These are phyloP conservation scores for Dyspetes luteomarginatus DNA, from an alignment of 2,888 invertebrate genomes.

Conservation along the genomic window DNA sequence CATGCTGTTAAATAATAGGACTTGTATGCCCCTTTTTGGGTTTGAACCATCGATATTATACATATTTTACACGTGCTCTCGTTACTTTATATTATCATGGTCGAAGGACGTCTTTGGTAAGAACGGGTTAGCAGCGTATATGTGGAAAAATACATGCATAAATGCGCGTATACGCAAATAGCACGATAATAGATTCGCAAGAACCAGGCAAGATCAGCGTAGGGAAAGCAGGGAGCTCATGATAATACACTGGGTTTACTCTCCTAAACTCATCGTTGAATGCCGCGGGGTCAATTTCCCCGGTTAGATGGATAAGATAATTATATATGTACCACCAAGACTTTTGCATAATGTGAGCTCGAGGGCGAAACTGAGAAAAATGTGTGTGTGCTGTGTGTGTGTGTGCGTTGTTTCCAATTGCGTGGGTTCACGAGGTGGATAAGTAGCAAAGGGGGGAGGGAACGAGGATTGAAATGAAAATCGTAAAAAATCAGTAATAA, in stretches of 20 bases:
- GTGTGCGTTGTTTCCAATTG: background rate
- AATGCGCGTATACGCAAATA: background rate
- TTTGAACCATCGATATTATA: too few relatives aligned
- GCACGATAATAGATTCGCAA: conserved; percentile 62
- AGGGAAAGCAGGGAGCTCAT: conserved; percentile 41
- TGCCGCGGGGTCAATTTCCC: conserved; percentile 67
- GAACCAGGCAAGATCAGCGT: conserved; percentile 69
- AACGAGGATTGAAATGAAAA: too few relatives aligned
- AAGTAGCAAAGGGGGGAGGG: too few relatives aligned
- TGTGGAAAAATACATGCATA: background rate
- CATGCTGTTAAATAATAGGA: too few relatives aligned
- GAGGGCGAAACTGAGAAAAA: conserved; percentile 50
- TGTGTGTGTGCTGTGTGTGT: background rate
- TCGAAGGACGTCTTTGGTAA: conserved; percentile 57
- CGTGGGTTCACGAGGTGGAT: too few relatives aligned
- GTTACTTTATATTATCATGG: conserved; percentile 46
- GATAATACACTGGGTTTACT: conserved; percentile 37
- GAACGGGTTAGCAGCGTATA: conserved; percentile 20
- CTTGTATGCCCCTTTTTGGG: too few relatives aligned
- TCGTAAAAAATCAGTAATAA: too few relatives aligned
- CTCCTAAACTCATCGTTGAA: conserved; percentile 31
- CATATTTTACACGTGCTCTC: conserved; percentile 30
- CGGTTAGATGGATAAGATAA: conserved; percentile 69
- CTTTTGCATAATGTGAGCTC: conserved; percentile 63
- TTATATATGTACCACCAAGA: conserved; percentile 64